Base-by-base conservation (phyloP, 1,140 invertebrate genomes). In the Myzus persicae region DNA sequence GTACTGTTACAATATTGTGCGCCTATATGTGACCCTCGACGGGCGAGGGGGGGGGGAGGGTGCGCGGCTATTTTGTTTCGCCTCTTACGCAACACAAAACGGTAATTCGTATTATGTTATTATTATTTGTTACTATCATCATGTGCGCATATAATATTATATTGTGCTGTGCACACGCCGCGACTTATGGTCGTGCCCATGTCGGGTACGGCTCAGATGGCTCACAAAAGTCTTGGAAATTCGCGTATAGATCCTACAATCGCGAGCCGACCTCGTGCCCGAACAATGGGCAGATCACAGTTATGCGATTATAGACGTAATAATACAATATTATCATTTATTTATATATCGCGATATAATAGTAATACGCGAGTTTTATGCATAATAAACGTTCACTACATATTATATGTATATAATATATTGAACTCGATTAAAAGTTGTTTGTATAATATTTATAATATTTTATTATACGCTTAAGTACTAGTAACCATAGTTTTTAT, bases 101-200 rank as follows among this genome's bases (percentile, higher is more conserved):
- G 59, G 59, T n/a, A 67, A 76, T 76, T 76, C 59, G n/a, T n/a
- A 76, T 76, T n/a, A 76, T 76, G 31, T 59, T 59, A 59, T 76
- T 76, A 76, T 67, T 67, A n/a, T 67, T 67, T 18, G 31, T 76
- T n/a, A n/a, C 31, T 5, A 76, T 18, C 59, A 76, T 76, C 59
- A 76, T 76, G 59, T 14, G 59, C 31, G 31, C 59, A 76, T 67
- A 67, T 67, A 31, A 18, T 76, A 76, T 51, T n/a, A 26, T 67
- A 76, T 76, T 76, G 59, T 76, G 4, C 59, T 36, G 59, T n/a
- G n/a, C n/a, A 31, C 31, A 59, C 26, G 31, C 59, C 59, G 31
- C 14, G 59, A n/a, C 31, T 76, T n/a, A 76, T 18, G n/a, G 59
- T 76, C 59, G 59, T 18, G 59, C 26, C 26, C 8, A 67, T 67